A percentile compares a stretch with the other conserved stretches of the same genome.
Evolutionary conservation across 2,113 vertebrate species (phyloP).

Genomic region (Blennius ocellaris): DNA sequence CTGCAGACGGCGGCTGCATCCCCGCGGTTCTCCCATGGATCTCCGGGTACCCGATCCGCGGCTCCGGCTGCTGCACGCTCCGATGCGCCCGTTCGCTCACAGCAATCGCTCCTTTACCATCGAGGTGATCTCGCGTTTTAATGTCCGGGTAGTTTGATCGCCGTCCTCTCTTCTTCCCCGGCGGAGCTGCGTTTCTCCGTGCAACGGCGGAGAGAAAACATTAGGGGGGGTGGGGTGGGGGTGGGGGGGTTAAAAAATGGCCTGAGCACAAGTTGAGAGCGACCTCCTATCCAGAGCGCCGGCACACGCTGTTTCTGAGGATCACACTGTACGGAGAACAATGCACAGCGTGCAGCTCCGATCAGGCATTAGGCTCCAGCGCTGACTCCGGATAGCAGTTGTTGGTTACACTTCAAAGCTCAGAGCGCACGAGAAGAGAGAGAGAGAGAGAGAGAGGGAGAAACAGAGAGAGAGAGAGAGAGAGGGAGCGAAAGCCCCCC

Average conservation of each 20-base stretch:
- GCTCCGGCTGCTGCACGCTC: slow-evolving; percentile 2
- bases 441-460: slow-evolving; percentile 9
- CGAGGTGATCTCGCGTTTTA: slow-evolving; percentile 14
- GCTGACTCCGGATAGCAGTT: slow-evolving; percentile 65
- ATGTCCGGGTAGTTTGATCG: slow-evolving; percentile 23
- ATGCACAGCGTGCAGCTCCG: slow-evolving; percentile 44
- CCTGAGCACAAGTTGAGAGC: slow-evolving; percentile 56
- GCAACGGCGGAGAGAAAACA: background rate
- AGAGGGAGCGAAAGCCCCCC: slow-evolving; percentile 13
- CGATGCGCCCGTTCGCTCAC: background rate
- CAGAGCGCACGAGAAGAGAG: slow-evolving; percentile 34
- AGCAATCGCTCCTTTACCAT: background rate
- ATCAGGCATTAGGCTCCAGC: slow-evolving; percentile 26
- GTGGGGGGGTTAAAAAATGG: too few species aligned
- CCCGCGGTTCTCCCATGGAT: slow-evolving; percentile 50
- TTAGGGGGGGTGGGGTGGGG: too few species aligned
- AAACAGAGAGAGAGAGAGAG: slow-evolving; percentile 23
- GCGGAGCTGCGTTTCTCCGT: slow-evolving; percentile 18
- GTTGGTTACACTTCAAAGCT: slow-evolving; percentile 70
- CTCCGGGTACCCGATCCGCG: slow-evolving; percentile 12
- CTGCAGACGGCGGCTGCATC: slow-evolving; percentile 35
- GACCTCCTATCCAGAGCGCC: slow-evolving; percentile 46
- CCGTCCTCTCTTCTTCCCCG: slow-evolving; percentile 2
- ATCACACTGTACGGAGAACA: slow-evolving; percentile 59
- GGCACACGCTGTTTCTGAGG: slow-evolving; percentile 31